phyloP scores from a whole-genome alignment of 1,140 invertebrate species.

The Meloidogyne chitwoodi region DNA sequence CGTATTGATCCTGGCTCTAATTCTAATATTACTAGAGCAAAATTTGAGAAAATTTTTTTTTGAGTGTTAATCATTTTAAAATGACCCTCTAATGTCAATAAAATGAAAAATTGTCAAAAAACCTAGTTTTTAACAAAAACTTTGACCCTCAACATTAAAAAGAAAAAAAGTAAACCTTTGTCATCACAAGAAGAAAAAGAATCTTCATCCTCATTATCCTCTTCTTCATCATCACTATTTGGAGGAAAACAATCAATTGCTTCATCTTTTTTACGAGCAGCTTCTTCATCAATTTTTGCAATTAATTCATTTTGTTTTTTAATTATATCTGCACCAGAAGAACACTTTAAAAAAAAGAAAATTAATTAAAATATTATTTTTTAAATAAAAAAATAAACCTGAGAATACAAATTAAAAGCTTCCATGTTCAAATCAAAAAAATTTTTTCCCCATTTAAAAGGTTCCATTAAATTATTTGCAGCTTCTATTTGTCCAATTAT shows the following conservation, averaged over 20 bases:
- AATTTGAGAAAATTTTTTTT: too few species aligned
- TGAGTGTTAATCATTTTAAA: too few species aligned
- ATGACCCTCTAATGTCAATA: too few species aligned
- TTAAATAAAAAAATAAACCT: not conserved
- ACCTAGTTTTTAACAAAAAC: too few species aligned
- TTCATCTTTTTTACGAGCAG: conserved; percentile 8
- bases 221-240: conserved; percentile 42
- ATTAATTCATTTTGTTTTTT: conserved; percentile 41
- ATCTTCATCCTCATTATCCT: conserved; percentile 30
- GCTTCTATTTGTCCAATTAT: conserved; percentile 70
- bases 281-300: conserved; percentile 46
- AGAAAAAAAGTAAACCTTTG: not conserved
- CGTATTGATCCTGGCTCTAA: too few species aligned
- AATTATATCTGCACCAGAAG: conserved; percentile 40
- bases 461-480: conserved; percentile 39
- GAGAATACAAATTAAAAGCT: conserved; percentile 27
- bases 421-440: conserved; percentile 51
- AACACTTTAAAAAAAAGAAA: conserved; percentile 4
- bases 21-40: too few species aligned
- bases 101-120: too few species aligned
- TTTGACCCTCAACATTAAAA: too few species aligned
- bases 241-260: conserved; percentile 50
- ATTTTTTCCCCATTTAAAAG: conserved; percentile 55
- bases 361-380: not conserved
- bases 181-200: not conserved